Evolutionary conservation across 2,888 invertebrate genomes (phyloP).

Genomic region (Megastigmus dorsalis): DNA sequence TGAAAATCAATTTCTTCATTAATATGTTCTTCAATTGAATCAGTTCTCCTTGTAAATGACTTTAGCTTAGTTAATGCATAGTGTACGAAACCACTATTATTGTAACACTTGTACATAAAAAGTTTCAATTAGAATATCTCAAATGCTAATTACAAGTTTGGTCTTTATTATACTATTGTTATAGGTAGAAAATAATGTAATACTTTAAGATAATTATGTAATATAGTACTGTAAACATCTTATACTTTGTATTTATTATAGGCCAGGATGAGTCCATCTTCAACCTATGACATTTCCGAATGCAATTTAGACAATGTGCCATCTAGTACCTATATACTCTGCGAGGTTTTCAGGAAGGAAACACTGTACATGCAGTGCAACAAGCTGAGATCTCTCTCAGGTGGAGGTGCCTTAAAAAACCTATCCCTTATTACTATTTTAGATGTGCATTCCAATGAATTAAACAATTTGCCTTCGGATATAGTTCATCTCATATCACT

Average conservation of each 20-base stretch:
- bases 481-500: slow-evolving; percentile 81
- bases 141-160: no score
- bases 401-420: slow-evolving; percentile 84
- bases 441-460: slow-evolving; percentile 81
- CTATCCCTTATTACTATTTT: slow-evolving; percentile 81
- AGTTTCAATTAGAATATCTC: no score
- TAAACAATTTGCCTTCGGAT: slow-evolving; percentile 80
- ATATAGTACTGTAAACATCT: no score
- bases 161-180: no score
- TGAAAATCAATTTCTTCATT: no score
- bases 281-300: slow-evolving; percentile 86
- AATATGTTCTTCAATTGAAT: no score
- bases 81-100: no score
- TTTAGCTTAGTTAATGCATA: no score
- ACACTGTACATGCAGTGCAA: slow-evolving; percentile 81
- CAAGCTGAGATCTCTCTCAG: slow-evolving; percentile 80
- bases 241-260: slow-evolving; percentile 71
- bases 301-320: slow-evolving; percentile 86
- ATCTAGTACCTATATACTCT: slow-evolving; percentile 85
- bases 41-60: no score
- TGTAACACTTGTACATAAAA: no score
- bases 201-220: no score
- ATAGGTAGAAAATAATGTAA: no score
- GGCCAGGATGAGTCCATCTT: slow-evolving; percentile 87
- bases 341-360: slow-evolving; percentile 88